These are phyloP conservation scores for Pteria penguin DNA, from an alignment of 2,888 invertebrate genomes.

Conservation along the genomic window DNA sequence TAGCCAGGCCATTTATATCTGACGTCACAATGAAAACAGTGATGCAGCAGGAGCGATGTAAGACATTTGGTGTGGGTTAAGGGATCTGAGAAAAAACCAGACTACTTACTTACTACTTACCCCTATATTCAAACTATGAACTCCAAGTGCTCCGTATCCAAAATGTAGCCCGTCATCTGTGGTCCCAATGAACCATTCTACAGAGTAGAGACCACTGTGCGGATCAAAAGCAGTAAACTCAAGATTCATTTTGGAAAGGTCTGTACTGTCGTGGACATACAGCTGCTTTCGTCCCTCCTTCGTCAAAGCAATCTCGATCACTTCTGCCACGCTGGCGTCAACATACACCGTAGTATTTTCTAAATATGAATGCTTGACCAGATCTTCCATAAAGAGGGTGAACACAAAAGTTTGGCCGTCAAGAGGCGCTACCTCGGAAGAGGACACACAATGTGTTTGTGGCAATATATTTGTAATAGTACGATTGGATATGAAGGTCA, in stretches of 20 bases:
- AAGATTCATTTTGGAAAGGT: conserved; percentile 27
- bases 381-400: background rate
- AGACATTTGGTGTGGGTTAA: too few relatives aligned
- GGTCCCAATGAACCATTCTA: conserved; percentile 23
- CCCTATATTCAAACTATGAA: background rate
- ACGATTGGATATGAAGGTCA: background rate
- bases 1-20: too few relatives aligned
- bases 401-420: conserved; percentile 2
- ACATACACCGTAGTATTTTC: conserved; percentile 9
- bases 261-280: conserved; percentile 22
- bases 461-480: conserved; percentile 17
- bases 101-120: conserved; percentile 13
- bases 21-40: too few relatives aligned
- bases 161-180: background rate
- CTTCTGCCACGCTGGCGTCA: conserved; percentile 20
- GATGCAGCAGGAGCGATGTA: too few relatives aligned
- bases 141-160: conserved; percentile 22
- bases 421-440: conserved; percentile 31
- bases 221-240: conserved; percentile 19
- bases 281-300: conserved; percentile 14
- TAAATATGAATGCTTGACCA: background rate
- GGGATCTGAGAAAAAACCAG: too few relatives aligned
- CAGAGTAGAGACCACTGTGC: conserved; percentile 28
- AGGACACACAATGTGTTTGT: conserved; percentile 48
- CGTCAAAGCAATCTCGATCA: conserved; percentile 11